Conservation (phyloP, 2,888 invertebrate genomes). For the Drosophila acutilabella region DNA sequence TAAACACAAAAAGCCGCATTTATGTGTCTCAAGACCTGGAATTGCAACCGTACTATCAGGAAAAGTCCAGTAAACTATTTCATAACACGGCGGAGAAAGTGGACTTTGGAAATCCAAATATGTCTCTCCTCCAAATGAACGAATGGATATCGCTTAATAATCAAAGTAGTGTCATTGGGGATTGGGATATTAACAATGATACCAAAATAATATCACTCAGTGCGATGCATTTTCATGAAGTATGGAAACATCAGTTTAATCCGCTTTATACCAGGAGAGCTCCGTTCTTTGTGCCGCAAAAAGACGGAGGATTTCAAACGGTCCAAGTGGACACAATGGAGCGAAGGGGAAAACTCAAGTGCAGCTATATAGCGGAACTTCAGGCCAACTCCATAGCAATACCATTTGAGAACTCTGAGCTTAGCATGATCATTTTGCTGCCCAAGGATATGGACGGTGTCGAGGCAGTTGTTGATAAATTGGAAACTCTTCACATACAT, state of each 20-base stretch:
- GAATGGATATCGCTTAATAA: not conserved
- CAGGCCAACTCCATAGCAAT: conserved; percentile 9
- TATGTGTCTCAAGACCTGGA: not conserved
- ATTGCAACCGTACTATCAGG: not conserved
- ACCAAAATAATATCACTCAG: conserved; percentile 6
- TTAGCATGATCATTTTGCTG: conserved; percentile 6
- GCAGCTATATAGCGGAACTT: conserved; percentile 4
- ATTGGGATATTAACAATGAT: not conserved
- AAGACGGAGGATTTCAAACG: not conserved
- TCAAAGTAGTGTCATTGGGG: no score
- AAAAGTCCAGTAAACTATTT: not conserved
- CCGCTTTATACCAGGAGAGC: not conserved
- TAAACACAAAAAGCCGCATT: not conserved
- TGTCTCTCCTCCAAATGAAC: not conserved
- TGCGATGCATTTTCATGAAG: conserved; percentile 5
- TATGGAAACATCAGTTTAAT: conserved; percentile 5
- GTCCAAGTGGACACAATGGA: not conserved
- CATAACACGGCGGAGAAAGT: not conserved
- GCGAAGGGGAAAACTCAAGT: not conserved
- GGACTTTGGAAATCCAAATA: not conserved
- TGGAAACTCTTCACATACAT: not conserved
- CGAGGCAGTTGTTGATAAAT: not conserved
- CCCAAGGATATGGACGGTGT: conserved; percentile 10
- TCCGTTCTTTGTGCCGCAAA: conserved; percentile 2
- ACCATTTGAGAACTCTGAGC: not conserved